Base-by-base conservation (phyloP, 2,888 invertebrate species). In the Polymixis flavicincta region DNA sequence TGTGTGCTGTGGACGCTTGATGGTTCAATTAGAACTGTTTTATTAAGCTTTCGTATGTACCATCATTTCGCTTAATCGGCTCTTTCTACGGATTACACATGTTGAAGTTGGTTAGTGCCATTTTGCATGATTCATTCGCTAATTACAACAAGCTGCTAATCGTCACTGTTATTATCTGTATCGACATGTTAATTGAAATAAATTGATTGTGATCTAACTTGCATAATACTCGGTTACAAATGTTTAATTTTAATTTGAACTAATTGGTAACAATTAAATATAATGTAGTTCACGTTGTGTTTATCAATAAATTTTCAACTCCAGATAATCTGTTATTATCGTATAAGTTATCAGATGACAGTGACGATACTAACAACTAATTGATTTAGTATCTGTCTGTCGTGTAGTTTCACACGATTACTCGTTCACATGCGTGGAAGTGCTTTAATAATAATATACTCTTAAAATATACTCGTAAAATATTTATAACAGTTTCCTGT, bases 71-170 rank as follows among this genome's bases (percentile, higher is more conserved):
- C 90, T 90, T 89, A 86, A 89, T 91, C 86, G 87, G 89, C 87
- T 89, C 82, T 87, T 85, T 85, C 87, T 87, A 82, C 90, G 91
- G 91, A 90, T 89, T 87, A 90, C 93, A 91, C 92, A 96, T 96
- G 96, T 93, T 96, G 91, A 96, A 96, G 90, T 90, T 96, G 96
- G 96, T 96, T 89, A 94, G 96, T 95, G 82, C 88, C 82, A 80
- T 90, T 88, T 87, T 83, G 72, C 76, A 87, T 88, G 84, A 88
- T 88, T 91, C 89, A 88, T 86, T 87, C 32, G 65, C 63, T 86
- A 79, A 81, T 83, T 79, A 80, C 57, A 65, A 82, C 65, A 80
- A 84, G 50, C 57, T 71, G 61, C 79, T 69, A 74, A 73, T 60
- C 76, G 74, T 80, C 71, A 76, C 77, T 72, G 69, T 75, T 78